Evolutionary conservation across 2,797 vertebrate species (phyloP), one percentile per base, ranked within the genome.

Genomic region (Rhynchotus rufescens): DNA sequence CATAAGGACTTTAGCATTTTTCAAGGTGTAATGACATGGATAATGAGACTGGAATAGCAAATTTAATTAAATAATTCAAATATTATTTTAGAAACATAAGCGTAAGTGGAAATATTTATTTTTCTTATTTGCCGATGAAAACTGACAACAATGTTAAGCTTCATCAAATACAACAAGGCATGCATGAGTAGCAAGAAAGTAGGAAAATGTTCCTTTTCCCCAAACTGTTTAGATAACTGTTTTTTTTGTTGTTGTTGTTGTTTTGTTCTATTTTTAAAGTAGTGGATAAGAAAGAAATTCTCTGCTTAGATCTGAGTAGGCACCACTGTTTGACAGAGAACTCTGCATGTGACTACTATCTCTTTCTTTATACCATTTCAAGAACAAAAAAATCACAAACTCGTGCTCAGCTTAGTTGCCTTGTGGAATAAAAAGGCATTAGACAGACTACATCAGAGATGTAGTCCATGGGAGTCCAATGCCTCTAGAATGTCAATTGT

Each of bases 401-500:
- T 68, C 75, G 59, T 92, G 44, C 71, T 92, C 94, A 93, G 61
- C 40, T 96, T 62, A 5, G 80, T 79, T 97, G 62, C 87, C 89
- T 90, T 95, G 86, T 93, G 91, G 91, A 95, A 94, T 60, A 96
- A 95, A 97, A 94, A 94, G 86, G 86, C 84, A 92, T 91, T 92
- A 94, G 81, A 64, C 17, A 54, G 79, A 89, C 78, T 78, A 36
- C 36, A 88, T 90, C 92, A 91, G 90, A 95, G 66, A 92, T 36
- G 4, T 94, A 95, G 95, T 96, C 93, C 78, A 93, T 91, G 89
- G 84, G 66, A 93, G 81, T 84, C 66, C 95, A 86, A 93, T 49
- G 87, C 89, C 88, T 95, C 89, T 67, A 86, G 95, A 97, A 97
- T 97, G 93, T 88, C 95, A 97, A 96, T 89, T 84, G 96, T 76